These are phyloP conservation scores for Corythornis madagascariensis DNA, from an alignment of 2,113 vertebrate genomes.

Conservation along the genomic window DNA sequence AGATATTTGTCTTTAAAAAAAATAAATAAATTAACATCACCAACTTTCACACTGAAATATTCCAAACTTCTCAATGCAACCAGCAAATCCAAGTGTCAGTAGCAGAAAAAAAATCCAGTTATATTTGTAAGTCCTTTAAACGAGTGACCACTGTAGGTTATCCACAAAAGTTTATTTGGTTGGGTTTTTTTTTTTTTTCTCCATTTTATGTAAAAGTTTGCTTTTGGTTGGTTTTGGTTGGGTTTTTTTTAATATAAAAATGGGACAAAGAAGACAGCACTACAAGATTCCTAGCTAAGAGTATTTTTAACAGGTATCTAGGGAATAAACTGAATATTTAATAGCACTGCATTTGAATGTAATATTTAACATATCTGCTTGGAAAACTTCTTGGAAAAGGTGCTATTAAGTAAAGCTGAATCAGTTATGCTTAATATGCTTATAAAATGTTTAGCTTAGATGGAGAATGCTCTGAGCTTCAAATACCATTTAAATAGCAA, in stretches of 20 bases:
- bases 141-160: neutral
- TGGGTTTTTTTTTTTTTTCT: too few species aligned
- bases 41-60: neutral
- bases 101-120: neutral
- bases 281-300: neutral
- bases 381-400: neutral
- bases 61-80: neutral
- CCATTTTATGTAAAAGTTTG: too few species aligned
- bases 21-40: neutral
- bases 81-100: neutral
- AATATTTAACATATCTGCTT: neutral
- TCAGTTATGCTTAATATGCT: neutral
- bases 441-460: neutral
- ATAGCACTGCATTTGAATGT: neutral
- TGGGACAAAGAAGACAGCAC: neutral
- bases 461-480: neutral
- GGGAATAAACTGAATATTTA: neutral
- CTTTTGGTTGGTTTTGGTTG: neutral
- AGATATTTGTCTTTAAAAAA: neutral
- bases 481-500: neutral
- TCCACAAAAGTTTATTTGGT: neutral
- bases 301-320: neutral
- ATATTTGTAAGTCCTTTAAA: neutral
- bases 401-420: neutral
- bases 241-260: neutral